Conservation (phyloP, 2,888 invertebrate genomes). For the Galeruca laticollis region DNA sequence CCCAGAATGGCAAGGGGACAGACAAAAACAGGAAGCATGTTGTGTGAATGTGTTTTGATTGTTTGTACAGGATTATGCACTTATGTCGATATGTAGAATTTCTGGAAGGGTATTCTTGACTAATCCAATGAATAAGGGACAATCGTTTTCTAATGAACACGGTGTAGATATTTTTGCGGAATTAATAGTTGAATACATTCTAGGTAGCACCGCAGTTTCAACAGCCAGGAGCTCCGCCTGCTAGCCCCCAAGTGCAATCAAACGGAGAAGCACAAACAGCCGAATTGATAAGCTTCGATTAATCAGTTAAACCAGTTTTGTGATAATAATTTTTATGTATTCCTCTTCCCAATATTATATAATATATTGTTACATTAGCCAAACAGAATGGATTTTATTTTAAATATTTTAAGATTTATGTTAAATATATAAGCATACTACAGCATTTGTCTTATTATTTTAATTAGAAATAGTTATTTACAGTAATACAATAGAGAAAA, state of each 20-base stretch:
- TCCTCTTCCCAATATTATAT: slow-evolving; percentile 14
- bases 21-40: too few relatives aligned
- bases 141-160: neutral
- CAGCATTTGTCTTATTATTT: neutral
- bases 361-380: slow-evolving; percentile 10
- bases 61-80: too few relatives aligned
- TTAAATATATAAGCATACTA: neutral
- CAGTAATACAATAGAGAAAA: too few relatives aligned
- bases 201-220: slow-evolving; percentile 46
- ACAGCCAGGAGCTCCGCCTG: slow-evolving; percentile 45
- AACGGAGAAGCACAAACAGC: slow-evolving; percentile 73
- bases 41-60: too few relatives aligned
- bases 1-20: too few relatives aligned
- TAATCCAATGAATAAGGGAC: too few relatives aligned
- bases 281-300: slow-evolving; percentile 87
- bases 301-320: slow-evolving; percentile 55
- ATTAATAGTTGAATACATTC: neutral
- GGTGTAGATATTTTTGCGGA: neutral
- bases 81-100: too few relatives aligned
- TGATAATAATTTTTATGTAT: slow-evolving; percentile 29
- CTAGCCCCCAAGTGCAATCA: slow-evolving; percentile 56
- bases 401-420: slow-evolving; percentile 5
- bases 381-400: slow-evolving; percentile 12
- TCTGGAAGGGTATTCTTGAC: too few relatives aligned
- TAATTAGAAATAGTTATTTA: too few relatives aligned